These are phyloP conservation scores for Epicauta chinensis DNA, from an alignment of 1,140 invertebrate species.

Conservation along the genomic window DNA sequence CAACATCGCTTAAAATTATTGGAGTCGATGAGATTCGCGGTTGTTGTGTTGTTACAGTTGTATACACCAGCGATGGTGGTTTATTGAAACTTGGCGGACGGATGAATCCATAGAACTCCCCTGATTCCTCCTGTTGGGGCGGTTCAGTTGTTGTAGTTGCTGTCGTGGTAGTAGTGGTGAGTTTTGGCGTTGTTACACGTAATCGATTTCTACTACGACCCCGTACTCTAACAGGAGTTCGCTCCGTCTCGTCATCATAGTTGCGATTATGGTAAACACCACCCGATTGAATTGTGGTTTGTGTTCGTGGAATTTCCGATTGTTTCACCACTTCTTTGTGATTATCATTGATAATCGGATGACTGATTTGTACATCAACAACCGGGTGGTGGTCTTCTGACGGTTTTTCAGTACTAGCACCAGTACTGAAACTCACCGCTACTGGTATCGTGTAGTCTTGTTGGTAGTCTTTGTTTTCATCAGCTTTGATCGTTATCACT, in stretches of 20 bases:
- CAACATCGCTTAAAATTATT: conserved; percentile 4
- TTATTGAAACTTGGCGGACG: conserved; percentile 30
- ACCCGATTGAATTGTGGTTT: conserved; percentile 23
- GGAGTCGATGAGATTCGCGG: neutral
- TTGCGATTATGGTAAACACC: conserved; percentile 20
- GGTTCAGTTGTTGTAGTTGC: conserved; percentile 7
- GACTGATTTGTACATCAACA: conserved; percentile 18
- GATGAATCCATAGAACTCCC: conserved; percentile 41
- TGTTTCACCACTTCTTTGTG: too few species aligned
- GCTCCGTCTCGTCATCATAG: conserved; percentile 6
- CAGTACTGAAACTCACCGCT: too few species aligned
- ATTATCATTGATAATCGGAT: conserved; percentile 1
- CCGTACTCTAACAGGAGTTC: conserved; percentile 3
- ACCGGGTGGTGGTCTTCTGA: conserved; percentile 15
- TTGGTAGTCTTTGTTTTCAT: too few species aligned
- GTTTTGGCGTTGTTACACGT: conserved; percentile 39
- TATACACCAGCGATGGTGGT: conserved; percentile 9
- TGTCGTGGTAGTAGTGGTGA: conserved; percentile 29
- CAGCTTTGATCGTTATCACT: conserved; percentile 13
- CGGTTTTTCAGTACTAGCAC: too few species aligned
- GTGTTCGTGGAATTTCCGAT: neutral
- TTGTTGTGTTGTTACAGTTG: conserved; percentile 10
- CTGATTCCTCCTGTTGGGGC: conserved; percentile 22
- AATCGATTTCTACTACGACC: conserved; percentile 23
- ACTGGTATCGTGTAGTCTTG: too few species aligned